Conservation (phyloP, 2,888 invertebrate genomes). For the Lasioglossum calceatum region DNA sequence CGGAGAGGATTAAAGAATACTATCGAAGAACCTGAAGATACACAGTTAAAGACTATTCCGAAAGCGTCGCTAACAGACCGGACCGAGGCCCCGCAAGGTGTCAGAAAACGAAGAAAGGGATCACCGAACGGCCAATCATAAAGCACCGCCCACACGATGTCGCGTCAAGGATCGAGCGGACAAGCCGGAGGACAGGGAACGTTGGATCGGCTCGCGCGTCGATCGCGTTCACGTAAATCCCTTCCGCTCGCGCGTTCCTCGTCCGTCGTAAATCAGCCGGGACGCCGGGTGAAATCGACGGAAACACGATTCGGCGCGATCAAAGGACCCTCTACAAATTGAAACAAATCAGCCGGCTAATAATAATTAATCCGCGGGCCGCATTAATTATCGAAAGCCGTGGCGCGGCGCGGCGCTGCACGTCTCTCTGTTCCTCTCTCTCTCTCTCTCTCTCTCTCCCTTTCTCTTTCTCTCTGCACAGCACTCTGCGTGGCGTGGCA, state of each 20-base stretch:
- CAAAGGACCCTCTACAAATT: constrained; percentile 81
- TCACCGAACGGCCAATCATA: neutral
- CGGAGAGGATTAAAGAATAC: too few species aligned
- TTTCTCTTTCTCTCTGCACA: neutral
- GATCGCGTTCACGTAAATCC: constrained; percentile 53
- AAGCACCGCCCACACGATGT: constrained; percentile 25
- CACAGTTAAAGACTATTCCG: neutral
- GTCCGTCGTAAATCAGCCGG: constrained; percentile 68
- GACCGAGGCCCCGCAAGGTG: neutral
- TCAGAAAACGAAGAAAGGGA: constrained; percentile 3
- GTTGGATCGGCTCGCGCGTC: constrained; percentile 15
- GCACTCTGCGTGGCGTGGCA: neutral
- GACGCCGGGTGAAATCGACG: constrained; percentile 74
- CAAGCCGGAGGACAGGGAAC: constrained; percentile 24
- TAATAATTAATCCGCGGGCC: constrained; percentile 82
- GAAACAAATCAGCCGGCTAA: constrained; percentile 82
- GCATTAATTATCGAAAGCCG: constrained; percentile 78
- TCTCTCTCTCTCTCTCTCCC: neutral
- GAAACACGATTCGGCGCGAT: constrained; percentile 81
- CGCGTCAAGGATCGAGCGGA: constrained; percentile 9
- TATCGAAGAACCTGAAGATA: too few species aligned
- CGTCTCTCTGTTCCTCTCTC: neutral
- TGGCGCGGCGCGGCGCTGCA: neutral
- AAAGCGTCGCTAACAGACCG: neutral
- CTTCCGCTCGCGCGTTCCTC: constrained; percentile 30